Evolutionary conservation across 2,888 invertebrate species (phyloP).

Genomic region (Acleris emargana): DNA sequence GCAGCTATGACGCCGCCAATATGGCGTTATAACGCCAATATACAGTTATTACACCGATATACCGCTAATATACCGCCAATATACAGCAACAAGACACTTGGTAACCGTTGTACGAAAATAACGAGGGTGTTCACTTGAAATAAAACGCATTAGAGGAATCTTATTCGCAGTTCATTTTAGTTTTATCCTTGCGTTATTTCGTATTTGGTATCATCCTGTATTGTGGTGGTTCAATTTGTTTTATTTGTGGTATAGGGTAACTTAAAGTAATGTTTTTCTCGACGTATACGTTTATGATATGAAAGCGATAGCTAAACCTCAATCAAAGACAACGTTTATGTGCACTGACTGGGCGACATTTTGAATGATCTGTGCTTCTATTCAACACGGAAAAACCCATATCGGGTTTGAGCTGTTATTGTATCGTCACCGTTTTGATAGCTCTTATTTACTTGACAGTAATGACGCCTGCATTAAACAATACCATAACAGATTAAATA

Average conservation of each 20-base stretch:
- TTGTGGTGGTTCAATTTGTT: background rate
- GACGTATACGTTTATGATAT: no score
- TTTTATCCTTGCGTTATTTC: background rate
- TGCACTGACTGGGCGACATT: no score
- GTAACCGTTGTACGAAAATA: background rate
- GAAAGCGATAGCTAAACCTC: no score
- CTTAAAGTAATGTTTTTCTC: no score
- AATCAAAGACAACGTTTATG: no score
- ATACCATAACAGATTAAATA: no score
- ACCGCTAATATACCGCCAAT: constrained; percentile 10
- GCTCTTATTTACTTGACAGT: no score
- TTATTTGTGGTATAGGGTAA: background rate
- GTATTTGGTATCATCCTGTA: background rate
- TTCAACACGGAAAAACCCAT: no score
- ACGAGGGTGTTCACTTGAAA: constrained; percentile 3
- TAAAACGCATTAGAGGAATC: constrained; percentile 3
- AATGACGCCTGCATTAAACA: no score
- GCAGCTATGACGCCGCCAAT: constrained; percentile 17
- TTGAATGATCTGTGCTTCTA: no score
- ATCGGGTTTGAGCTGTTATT: no score
- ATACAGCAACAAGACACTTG: constrained; percentile 2
- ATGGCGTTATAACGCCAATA: constrained; percentile 8
- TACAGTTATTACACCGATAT: background rate
- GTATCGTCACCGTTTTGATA: no score
- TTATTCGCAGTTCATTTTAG: background rate